Base-by-base conservation (phyloP, 2,888 invertebrate genomes). In the Eurytoma californica region DNA sequence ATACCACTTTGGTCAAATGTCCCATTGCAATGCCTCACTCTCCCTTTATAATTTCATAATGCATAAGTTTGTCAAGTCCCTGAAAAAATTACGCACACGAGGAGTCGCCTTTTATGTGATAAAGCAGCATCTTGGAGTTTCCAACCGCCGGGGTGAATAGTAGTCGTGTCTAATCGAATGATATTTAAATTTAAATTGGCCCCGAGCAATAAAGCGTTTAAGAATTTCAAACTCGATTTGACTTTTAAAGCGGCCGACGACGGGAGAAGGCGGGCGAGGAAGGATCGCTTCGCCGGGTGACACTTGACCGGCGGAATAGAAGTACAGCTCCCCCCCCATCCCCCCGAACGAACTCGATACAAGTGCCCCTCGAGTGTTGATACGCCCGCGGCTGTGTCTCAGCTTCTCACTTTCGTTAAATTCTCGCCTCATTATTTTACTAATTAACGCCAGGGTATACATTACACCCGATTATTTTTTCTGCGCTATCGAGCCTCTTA, bases 131-230 rank as follows among this genome's bases (percentile, higher is more conserved):
- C 39, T 39, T 39, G 39, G 1, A 7, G 1, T 39, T 39, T 39
- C 39, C 39, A 7, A 39, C 39, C 39, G 5, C 39, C 7, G 9
- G 9, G 39, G 9, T 9, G 39, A 39, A 1, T 84, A 18, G 53
- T 20, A 13, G 12, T 5, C 73, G 24, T 13, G 49, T 66, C 66
- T 87, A 88, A 88, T 88, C 87, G 87, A 87, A 87, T 87, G 86
- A 88, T 87, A 87, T 86, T 88, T 86, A 87, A 86, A 88, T 88
- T 88, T 86, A 87, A 89, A 89, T 87, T 68, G 87, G 39, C 84
- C 83, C 81, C 80, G 82, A 82, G 86, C 87, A 86, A 88, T 87
- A 88, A 88, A 89, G 85, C 86, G 86, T 86, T 88, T 86, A 87
- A 86, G 85, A 87, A 86, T 86, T 86, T 85, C 83, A 86, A 88